Base-by-base conservation (phyloP, 1,140 invertebrate species). In the Drosophila pandora region DNA sequence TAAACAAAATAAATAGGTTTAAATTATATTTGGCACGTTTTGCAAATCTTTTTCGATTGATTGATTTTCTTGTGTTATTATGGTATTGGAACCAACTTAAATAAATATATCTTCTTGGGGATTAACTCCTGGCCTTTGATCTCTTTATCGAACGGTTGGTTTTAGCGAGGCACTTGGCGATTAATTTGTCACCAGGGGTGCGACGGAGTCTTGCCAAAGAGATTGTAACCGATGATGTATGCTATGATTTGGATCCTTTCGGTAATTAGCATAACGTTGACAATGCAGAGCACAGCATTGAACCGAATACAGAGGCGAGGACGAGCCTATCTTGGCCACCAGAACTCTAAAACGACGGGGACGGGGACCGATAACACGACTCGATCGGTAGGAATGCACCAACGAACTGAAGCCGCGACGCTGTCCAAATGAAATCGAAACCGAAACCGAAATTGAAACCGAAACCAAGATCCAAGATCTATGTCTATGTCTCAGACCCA, bases 191-290 rank as follows among this genome's bases (percentile, higher is more conserved):
- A 82, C 73, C 74, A 77, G 79, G 61, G 59, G 59, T 70, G 58
- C 71, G 69, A 64, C 56, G 68, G 69, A 60, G 78, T 83, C 76
- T 90, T 90, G 89, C 89, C 89, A 76, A 90, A 90, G 59, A 90
- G 89, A 90, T 90, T 90, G 79, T 90, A 90, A 90, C 89, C 89
- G 84, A 90, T 90, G 81, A 90, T 87, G 76, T 80, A 87, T 71
- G 73, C 79, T 85, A 81, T 90, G 82, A 85, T 83, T 83, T 90
- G 90, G 49, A 90, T 90, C 81, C 84, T 85, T 90, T 90, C 89
- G 81, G 81, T 90, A 84, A 83, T 90, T 90, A 90, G 89, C 89
- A 90, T 90, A 83, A 90, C 89, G 89, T 84, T 83, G 84, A 79
- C 83, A 79, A 87, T 87, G 80, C 71, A 58, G 32, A 69, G 83